These are phyloP conservation scores for Gasterosteus nipponicus DNA, from an alignment of 2,113 vertebrate species.

Conservation along the genomic window DNA sequence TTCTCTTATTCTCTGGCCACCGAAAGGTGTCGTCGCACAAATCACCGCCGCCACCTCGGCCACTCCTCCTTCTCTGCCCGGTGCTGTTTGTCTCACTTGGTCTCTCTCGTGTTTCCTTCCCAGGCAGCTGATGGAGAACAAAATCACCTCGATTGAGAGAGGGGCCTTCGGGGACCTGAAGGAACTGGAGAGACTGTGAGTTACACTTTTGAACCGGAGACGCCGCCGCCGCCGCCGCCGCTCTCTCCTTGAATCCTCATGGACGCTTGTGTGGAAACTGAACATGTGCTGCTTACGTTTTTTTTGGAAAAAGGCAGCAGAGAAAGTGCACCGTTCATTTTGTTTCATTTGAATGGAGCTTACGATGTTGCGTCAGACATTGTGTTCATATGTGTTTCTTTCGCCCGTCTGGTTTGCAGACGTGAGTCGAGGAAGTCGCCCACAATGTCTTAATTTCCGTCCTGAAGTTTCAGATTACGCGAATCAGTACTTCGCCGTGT, in stretches of 20 bases:
- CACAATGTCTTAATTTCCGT: background rate
- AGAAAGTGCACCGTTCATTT: background rate
- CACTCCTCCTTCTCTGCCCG: constrained; percentile 40
- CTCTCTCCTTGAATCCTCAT: constrained; percentile 1
- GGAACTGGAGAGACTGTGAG: constrained; percentile 98
- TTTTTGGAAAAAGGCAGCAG: background rate
- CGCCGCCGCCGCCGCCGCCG: background rate
- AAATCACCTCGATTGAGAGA: constrained; percentile 95
- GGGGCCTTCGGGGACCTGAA: constrained; percentile 98
- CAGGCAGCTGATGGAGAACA: constrained; percentile 99
- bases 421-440: background rate
- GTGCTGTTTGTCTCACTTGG: constrained; percentile 46
- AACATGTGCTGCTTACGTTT: background rate
- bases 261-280: background rate
- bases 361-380: background rate
- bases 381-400: background rate
- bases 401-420: background rate
- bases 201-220: constrained; percentile 55
- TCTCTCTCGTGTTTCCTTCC: constrained; percentile 69
- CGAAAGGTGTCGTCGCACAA: constrained; percentile 51
- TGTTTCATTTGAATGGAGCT: background rate
- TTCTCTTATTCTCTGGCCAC: constrained; percentile 43
- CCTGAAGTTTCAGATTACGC: background rate
- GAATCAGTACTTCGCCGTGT: background rate
- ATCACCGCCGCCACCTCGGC: constrained; percentile 39